A percentile compares a stretch with the other conserved stretches of the same genome.
These are phyloP conservation scores for Maniola hyperantus DNA, from an alignment of 2,888 invertebrate genomes.

Conservation along the genomic window DNA sequence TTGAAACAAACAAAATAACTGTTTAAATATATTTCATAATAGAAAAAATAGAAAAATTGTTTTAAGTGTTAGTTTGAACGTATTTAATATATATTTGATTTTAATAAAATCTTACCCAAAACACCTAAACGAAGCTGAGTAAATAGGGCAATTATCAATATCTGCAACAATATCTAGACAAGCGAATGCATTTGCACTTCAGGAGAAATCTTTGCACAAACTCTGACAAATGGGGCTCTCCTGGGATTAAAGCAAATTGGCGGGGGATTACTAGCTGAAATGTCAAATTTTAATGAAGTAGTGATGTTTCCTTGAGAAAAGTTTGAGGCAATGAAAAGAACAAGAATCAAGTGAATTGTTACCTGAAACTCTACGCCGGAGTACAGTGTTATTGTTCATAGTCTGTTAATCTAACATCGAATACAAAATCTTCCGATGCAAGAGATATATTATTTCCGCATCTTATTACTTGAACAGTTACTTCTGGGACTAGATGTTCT, in stretches of 20 bases:
- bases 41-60: no score
- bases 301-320: slow-evolving; percentile 25
- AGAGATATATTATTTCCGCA: slow-evolving; percentile 91
- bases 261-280: slow-evolving; percentile 88
- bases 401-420: slow-evolving; percentile 87
- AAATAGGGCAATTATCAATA: slow-evolving; percentile 82
- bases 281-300: slow-evolving; percentile 23
- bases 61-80: background rate
- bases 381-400: slow-evolving; percentile 88
- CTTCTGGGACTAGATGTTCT: slow-evolving; percentile 48
- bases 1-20: slow-evolving; percentile 45
- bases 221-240: slow-evolving; percentile 85
- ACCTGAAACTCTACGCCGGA: slow-evolving; percentile 89
- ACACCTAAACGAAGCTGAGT: slow-evolving; percentile 80
- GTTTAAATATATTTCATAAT: background rate
- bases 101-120: slow-evolving; percentile 63
- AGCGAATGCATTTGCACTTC: slow-evolving; percentile 89
- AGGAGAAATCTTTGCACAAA: slow-evolving; percentile 89
- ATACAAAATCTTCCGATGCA: slow-evolving; percentile 91
- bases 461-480: slow-evolving; percentile 74
- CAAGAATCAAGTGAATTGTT: no score
- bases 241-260: slow-evolving; percentile 88
- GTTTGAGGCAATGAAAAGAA: no score
- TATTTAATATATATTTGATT: background rate
- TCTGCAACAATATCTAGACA: slow-evolving; percentile 89